Conservation (phyloP, 2,888 invertebrate species). For the Therioaphis trifolii region DNA sequence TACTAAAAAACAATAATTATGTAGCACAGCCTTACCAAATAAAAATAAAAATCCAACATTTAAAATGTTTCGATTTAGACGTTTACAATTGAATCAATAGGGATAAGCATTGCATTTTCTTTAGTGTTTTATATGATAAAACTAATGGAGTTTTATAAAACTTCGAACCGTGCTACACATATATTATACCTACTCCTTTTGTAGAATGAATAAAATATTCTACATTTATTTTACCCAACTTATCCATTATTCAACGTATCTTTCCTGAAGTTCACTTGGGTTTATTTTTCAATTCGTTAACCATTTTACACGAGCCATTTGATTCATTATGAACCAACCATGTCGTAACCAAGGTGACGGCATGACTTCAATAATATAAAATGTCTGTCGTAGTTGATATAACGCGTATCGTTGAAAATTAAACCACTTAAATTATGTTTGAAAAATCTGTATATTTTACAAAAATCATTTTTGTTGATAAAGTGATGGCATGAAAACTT, state of each 20-base stretch:
- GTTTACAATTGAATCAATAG: neutral
- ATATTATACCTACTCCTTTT: conserved; percentile 4
- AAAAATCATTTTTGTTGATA: neutral
- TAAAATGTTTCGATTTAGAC: neutral
- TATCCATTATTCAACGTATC: conserved; percentile 40
- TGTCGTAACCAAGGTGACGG: conserved; percentile 51
- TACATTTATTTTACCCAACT: conserved; percentile 27
- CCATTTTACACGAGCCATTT: conserved; percentile 30
- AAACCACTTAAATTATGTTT: conserved; percentile 41
- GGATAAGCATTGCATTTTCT: neutral
- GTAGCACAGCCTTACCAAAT: neutral
- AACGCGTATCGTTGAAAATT: conserved; percentile 16
- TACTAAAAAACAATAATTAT: no score
- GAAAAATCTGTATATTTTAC: neutral
- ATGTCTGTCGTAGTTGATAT: no score
- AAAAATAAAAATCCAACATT: neutral
- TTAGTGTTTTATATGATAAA: neutral
- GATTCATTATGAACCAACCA: neutral
- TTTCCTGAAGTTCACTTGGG: neutral
- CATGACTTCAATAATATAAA: conserved; percentile 20
- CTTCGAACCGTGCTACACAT: neutral
- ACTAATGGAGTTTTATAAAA: conserved; percentile 6
- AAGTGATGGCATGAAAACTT: no score
- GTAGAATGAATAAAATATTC: conserved; percentile 41
- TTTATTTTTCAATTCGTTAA: conserved; percentile 49